Evolutionary conservation across 2,888 invertebrate genomes (phyloP).

Genomic region (Epinotia brunnichana): DNA sequence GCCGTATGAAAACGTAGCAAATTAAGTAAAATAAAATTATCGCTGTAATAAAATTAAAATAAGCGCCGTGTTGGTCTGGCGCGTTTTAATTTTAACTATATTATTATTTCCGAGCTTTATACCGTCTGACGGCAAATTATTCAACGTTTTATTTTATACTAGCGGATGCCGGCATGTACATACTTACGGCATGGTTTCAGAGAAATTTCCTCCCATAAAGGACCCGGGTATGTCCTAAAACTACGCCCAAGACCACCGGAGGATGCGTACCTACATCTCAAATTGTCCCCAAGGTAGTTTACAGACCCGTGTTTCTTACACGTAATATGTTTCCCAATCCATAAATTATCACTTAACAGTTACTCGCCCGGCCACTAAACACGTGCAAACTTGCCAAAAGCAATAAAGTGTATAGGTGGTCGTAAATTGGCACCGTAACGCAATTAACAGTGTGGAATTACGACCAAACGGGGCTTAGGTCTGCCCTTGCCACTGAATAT

Average conservation of each 20-base stretch:
- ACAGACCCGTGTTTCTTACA: too few relatives aligned
- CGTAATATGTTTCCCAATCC: neutral
- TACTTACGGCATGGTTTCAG: too few relatives aligned
- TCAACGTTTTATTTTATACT: too few relatives aligned
- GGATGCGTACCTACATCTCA: too few relatives aligned
- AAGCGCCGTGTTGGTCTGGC: neutral
- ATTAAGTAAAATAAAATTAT: slow-evolving; percentile 7
- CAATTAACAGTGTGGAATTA: slow-evolving; percentile 8
- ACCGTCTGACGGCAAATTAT: neutral
- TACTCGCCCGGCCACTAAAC: neutral
- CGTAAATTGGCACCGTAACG: slow-evolving; percentile 10
- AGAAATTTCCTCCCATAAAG: too few relatives aligned
- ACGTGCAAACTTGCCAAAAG: neutral
- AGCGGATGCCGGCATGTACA: too few relatives aligned
- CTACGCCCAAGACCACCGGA: too few relatives aligned
- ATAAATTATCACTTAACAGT: slow-evolving; percentile 3
- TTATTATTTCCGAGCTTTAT: neutral
- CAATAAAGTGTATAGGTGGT: slow-evolving; percentile 10
- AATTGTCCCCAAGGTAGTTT: too few relatives aligned
- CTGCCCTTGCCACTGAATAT: slow-evolving; percentile 1
- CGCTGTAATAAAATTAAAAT: slow-evolving; percentile 12
- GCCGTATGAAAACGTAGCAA: neutral
- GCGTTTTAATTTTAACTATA: neutral
- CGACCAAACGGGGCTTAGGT: neutral
- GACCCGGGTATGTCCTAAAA: too few relatives aligned